Percentiles rank a stretch among this genome's conserved stretches.
phyloP scores from a whole-genome alignment of 2,888 invertebrate species.

The Seira ritae region DNA sequence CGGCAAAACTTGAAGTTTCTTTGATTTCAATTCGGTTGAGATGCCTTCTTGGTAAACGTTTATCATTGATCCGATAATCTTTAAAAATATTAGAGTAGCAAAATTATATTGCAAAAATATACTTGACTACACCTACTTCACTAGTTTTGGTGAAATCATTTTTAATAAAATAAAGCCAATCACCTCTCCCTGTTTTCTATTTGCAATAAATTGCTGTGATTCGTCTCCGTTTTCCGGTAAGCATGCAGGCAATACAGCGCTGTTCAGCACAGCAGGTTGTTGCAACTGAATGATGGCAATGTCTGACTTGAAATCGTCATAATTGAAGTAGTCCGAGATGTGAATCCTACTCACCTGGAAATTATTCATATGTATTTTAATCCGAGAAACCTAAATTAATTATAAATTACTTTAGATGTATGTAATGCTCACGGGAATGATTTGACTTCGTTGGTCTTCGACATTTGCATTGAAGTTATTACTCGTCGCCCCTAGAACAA shows the following conservation, averaged over 20 bases:
- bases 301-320: constrained; percentile 51
- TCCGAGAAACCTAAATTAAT: too few relatives aligned
- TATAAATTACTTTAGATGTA: too few relatives aligned
- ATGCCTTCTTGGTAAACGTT: constrained; percentile 48
- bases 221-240: constrained; percentile 54
- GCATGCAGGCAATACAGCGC: constrained; percentile 49
- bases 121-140: too few relatives aligned
- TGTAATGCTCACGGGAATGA: constrained; percentile 43
- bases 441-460: constrained; percentile 50
- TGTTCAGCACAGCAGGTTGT: constrained; percentile 35
- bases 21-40: constrained; percentile 53
- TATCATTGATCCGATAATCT: constrained; percentile 59
- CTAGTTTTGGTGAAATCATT: too few relatives aligned
- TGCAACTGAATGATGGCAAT: constrained; percentile 43
- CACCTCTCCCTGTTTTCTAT: constrained; percentile 54
- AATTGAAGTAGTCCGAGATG: constrained; percentile 48
- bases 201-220: constrained; percentile 44
- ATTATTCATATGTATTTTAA: not conserved
- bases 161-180: too few relatives aligned
- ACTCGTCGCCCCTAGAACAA: constrained; percentile 54
- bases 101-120: not conserved
- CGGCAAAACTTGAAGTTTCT: constrained; percentile 55
- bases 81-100: not conserved
- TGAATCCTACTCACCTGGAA: constrained; percentile 38
- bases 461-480: constrained; percentile 46